phyloP scores from a whole-genome alignment of 2,888 invertebrate species.

The Stenchaetothrips biformis region DNA sequence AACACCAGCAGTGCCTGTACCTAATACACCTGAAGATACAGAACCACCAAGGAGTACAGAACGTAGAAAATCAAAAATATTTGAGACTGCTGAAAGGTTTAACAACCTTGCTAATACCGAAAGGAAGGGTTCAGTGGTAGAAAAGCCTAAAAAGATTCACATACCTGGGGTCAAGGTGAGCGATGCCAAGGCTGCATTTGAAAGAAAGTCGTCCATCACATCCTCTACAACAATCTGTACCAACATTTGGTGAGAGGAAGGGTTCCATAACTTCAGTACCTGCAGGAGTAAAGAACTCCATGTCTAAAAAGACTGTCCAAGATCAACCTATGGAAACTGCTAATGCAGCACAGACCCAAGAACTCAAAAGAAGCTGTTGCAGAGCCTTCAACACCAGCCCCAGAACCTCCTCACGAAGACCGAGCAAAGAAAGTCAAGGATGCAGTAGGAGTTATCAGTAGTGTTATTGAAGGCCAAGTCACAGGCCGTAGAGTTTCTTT shows the following conservation, averaged over 20 bases:
- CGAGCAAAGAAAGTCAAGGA: conserved; percentile 37
- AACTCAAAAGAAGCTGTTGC: not conserved
- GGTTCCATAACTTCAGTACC: conserved; percentile 3
- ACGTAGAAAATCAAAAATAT: conserved; percentile 61
- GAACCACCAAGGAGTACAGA: conserved; percentile 49
- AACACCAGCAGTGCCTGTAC: not conserved
- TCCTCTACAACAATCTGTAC: conserved; percentile 42
- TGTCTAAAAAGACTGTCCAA: conserved; percentile 44
- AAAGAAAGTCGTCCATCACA: conserved; percentile 59
- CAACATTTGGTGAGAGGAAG: conserved; percentile 32
- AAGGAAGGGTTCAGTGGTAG: conserved; percentile 44
- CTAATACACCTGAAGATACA: conserved; percentile 30
- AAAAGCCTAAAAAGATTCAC: conserved; percentile 73
- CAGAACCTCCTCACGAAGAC: conserved; percentile 34
- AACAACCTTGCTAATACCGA: conserved; percentile 48
- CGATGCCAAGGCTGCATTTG: conserved; percentile 81
- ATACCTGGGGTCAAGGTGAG: conserved; percentile 79
- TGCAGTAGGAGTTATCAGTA: conserved; percentile 62
- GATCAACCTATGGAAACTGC: conserved; percentile 34
- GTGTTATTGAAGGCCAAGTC: conserved; percentile 55
- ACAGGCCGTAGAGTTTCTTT: not conserved
- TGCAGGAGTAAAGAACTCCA: conserved; percentile 44
- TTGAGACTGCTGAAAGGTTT: conserved; percentile 66
- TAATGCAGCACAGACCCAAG: not conserved
- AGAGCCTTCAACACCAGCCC: not conserved